These are phyloP conservation scores for Rosalia funebris DNA, from an alignment of 2,888 invertebrate species.

Conservation along the genomic window DNA sequence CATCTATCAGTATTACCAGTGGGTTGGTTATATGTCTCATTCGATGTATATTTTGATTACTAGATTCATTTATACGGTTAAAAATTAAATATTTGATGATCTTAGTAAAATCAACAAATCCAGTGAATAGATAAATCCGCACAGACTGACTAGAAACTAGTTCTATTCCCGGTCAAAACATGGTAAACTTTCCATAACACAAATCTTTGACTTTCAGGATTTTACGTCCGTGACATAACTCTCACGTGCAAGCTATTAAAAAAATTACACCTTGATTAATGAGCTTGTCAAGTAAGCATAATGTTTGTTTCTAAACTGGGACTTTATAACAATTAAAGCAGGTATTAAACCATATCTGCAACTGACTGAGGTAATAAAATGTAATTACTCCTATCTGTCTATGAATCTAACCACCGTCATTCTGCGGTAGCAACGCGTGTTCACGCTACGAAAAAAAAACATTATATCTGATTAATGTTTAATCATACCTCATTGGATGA, in stretches of 20 bases:
- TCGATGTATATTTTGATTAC: no score
- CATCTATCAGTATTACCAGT: no score
- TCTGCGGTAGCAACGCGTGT: neutral
- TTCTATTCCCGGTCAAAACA: no score
- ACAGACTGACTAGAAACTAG: no score
- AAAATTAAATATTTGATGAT: no score
- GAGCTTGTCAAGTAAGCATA: neutral
- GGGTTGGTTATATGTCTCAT: no score
- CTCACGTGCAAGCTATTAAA: neutral
- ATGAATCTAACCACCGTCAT: neutral
- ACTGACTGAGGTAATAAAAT: constrained; percentile 1
- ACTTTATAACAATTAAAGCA: neutral
- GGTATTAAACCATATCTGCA: constrained; percentile 4
- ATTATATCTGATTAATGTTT: neutral
- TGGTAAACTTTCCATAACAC: neutral
- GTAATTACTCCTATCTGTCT: neutral
- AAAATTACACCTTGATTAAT: constrained; percentile 1
- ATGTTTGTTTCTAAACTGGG: neutral
- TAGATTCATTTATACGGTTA: no score
- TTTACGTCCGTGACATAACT: neutral
- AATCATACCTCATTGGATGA: neutral
- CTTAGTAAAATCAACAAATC: no score
- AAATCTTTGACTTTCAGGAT: neutral
- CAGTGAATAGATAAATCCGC: no score
- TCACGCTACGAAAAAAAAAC: neutral